These are phyloP conservation scores for Pollicipes pollicipes DNA, from an alignment of 1,140 invertebrate species.

Conservation along the genomic window DNA sequence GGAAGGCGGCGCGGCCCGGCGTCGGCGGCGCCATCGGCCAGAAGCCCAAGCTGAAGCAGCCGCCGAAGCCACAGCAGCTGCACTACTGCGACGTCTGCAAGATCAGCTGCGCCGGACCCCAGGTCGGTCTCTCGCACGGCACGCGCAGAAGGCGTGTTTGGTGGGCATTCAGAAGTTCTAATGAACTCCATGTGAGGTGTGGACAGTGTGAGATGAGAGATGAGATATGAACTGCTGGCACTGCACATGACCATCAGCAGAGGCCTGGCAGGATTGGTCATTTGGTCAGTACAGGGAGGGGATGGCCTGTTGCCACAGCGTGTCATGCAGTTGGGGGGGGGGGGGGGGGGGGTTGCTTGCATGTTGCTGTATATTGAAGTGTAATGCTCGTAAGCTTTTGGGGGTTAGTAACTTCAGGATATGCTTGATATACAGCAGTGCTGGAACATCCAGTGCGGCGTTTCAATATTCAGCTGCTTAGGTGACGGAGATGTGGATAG, in stretches of 20 bases:
- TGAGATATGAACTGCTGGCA: not conserved
- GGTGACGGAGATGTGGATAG: no score
- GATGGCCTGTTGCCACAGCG: no score
- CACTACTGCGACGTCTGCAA: slow-evolving; percentile 95
- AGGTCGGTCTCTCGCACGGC: slow-evolving; percentile 34
- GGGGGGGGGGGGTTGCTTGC: no score
- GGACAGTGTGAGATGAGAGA: not conserved
- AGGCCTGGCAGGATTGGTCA: no score
- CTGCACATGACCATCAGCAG: no score
- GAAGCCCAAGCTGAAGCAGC: slow-evolving; percentile 50
- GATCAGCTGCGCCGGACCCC: slow-evolving; percentile 88
- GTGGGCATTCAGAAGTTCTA: no score
- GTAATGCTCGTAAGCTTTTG: slow-evolving; percentile 2
- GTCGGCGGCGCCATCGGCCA: slow-evolving; percentile 22
- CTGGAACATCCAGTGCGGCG: no score
- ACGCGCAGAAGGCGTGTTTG: slow-evolving; percentile 2
- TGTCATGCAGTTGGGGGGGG: no score
- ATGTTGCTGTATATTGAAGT: no score
- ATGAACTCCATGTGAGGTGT: not conserved
- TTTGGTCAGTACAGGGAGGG: no score
- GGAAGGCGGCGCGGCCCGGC: slow-evolving; percentile 12
- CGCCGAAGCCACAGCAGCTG: slow-evolving; percentile 72
- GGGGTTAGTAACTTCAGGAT: not conserved
- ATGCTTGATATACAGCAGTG: no score
- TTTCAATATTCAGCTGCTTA: no score